Evolutionary conservation across 2,113 vertebrate genomes (phyloP), one percentile per base, ranked within the genome.

Genomic region (Phrynocephalus versicolor): DNA sequence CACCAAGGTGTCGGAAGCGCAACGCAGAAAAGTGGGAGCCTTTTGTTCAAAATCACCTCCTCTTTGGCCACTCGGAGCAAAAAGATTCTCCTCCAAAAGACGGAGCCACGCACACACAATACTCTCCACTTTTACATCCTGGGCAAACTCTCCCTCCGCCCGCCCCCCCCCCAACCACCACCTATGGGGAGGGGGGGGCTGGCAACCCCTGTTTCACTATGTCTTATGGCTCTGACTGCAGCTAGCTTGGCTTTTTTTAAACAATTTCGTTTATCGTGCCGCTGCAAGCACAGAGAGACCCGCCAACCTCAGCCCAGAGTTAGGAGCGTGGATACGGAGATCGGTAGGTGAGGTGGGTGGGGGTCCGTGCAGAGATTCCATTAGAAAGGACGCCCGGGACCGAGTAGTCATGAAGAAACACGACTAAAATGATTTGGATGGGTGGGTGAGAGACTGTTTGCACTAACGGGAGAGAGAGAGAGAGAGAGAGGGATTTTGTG

Each of bases 401-500:
- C 45, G 45, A 51, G 13, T 6, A 82, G 65, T 2, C 33, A 57
- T 2, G 33, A n/a, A 37, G 1, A 70, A 3, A 9, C 21, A 7
- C 12, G 23, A 14, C n/a, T 15, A 3, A 6, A 81, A 37, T 12
- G 23, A 3, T 12, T 2, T 55, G 69, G 67, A 13, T 33, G 33
- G 51, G 25, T 30, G 12, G n/a, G n/a, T n/a, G n/a, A n/a, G n/a
- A 39, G 72, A 27, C 15, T 23, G 30, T 6, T 37, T 15, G 10
- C 12, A 0, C 19, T 21, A 12, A 10, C 1, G 2, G 58, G n/a
- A 35, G 35, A 30, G 14, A 64, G n/a, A 0, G 23, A 9, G n/a
- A n/a, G n/a, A 60, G n/a, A 35, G 35, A 30, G 14, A 64, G n/a
- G 1, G 23, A 9, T 41, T 13, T 23, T 35, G 25, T 3, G 25